Percentiles rank a stretch among this genome's conserved stretches.
Conservation (phyloP, 2,888 invertebrate species). For the Villa cingulata region DNA sequence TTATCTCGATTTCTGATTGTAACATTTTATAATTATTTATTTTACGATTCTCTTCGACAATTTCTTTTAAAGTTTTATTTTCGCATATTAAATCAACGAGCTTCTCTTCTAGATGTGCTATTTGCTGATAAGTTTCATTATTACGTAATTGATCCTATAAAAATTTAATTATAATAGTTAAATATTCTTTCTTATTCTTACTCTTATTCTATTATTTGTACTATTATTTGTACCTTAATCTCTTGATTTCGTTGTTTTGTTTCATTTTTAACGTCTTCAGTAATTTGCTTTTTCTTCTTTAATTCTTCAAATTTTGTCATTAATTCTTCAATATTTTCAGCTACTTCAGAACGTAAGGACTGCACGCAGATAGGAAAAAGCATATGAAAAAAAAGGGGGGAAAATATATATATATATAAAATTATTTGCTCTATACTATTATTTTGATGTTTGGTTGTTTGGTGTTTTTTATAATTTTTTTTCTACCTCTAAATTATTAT, state of each 20-base stretch:
- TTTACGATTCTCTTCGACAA: slow-evolving; percentile 9
- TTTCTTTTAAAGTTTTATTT: slow-evolving; percentile 15
- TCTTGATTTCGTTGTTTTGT: slow-evolving; percentile 13
- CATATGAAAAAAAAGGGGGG: too few species aligned
- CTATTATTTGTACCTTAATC: slow-evolving; percentile 14
- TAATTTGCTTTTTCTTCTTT: slow-evolving; percentile 16
- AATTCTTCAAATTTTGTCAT: slow-evolving; percentile 15
- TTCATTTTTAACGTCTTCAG: slow-evolving; percentile 16
- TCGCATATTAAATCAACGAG: slow-evolving; percentile 16
- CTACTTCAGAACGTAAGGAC: slow-evolving; percentile 14
- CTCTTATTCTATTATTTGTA: neutral
- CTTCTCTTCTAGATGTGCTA: slow-evolving; percentile 19
- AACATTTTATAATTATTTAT: slow-evolving; percentile 8
- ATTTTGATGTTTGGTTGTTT: too few species aligned
- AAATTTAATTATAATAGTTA: neutral
- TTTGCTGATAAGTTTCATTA: slow-evolving; percentile 18
- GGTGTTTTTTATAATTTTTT: neutral
- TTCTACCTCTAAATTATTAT: slow-evolving; percentile 14
- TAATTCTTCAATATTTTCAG: slow-evolving; percentile 15
- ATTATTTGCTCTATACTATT: neutral
- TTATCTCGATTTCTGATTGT: slow-evolving; percentile 1
- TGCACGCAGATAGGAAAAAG: neutral
- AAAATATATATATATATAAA: neutral
- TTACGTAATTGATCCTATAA: slow-evolving; percentile 13
- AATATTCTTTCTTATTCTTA: neutral